These are phyloP conservation scores for Andricus quercusramuli DNA, from an alignment of 2,888 invertebrate genomes.

Conservation along the genomic window DNA sequence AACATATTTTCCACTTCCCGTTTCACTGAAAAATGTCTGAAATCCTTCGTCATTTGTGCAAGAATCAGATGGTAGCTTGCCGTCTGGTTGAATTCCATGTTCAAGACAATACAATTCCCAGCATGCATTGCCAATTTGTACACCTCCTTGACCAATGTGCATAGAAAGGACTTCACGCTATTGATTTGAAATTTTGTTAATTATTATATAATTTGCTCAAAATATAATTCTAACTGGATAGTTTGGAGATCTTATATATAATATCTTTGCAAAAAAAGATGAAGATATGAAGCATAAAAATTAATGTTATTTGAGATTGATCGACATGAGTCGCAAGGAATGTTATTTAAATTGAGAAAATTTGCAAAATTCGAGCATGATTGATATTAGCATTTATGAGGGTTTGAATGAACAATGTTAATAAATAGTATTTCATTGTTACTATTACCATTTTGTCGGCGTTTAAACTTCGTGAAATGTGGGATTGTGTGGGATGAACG, in stretches of 20 bases:
- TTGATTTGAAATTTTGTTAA: conserved; percentile 54
- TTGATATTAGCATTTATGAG: background rate
- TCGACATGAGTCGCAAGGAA: background rate
- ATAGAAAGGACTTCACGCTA: conserved; percentile 93
- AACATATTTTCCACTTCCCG: conserved; percentile 92
- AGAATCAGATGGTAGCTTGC: conserved; percentile 81
- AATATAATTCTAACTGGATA: background rate
- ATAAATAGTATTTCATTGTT: background rate
- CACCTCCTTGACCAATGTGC: conserved; percentile 92
- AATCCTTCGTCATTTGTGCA: conserved; percentile 79
- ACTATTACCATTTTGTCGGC: conserved; percentile 7
- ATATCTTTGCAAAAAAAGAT: background rate
- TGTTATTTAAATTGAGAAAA: background rate
- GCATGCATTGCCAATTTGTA: conserved; percentile 91
- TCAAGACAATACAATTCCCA: conserved; percentile 81
- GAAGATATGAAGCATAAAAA: background rate
- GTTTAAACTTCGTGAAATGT: background rate
- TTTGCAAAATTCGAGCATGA: background rate
- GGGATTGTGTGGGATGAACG: conserved; percentile 9
- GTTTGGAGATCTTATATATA: background rate
- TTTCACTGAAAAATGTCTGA: conserved; percentile 90
- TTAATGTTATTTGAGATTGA: background rate
- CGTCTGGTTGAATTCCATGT: conserved; percentile 90
- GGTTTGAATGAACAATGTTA: background rate
- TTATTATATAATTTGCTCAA: conserved; percentile 37